Conservation (phyloP, 2,888 invertebrate species). For the Habrosyne pyritoides region DNA sequence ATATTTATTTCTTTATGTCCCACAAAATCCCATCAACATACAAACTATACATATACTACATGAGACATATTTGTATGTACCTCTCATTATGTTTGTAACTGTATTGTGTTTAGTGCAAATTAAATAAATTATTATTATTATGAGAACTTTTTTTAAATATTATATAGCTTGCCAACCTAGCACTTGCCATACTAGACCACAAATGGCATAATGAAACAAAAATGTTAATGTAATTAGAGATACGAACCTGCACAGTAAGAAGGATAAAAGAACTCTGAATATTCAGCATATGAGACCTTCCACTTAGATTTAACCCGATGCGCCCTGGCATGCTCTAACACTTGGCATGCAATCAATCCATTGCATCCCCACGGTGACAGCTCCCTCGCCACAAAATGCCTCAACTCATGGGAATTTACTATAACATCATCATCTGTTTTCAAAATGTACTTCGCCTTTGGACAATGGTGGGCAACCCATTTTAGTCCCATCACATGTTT, state of each 20-base stretch:
- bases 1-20: no score
- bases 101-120: no score
- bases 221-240: conserved; percentile 7
- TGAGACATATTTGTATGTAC: no score
- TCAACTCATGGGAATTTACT: conserved; percentile 86
- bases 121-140: no score
- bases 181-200: no score
- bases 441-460: conserved; percentile 86
- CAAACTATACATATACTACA: no score
- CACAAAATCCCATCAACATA: no score
- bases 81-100: no score
- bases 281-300: conserved; percentile 88
- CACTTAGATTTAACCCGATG: conserved; percentile 89
- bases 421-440: conserved; percentile 91
- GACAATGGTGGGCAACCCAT: conserved; percentile 89
- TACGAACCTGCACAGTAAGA: conserved; percentile 87
- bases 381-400: conserved; percentile 82
- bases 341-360: conserved; percentile 86
- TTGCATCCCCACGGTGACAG: conserved; percentile 84
- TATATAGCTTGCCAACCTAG: no score
- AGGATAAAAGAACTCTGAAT: conserved; percentile 86
- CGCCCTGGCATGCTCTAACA: conserved; percentile 73
- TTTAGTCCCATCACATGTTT: conserved; percentile 93
- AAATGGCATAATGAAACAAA: no score
- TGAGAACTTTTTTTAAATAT: no score